Evolutionary conservation across 1,140 invertebrate species (phyloP), one percentile per base, ranked within the genome.

Genomic region (Psilanteris sp.): DNA sequence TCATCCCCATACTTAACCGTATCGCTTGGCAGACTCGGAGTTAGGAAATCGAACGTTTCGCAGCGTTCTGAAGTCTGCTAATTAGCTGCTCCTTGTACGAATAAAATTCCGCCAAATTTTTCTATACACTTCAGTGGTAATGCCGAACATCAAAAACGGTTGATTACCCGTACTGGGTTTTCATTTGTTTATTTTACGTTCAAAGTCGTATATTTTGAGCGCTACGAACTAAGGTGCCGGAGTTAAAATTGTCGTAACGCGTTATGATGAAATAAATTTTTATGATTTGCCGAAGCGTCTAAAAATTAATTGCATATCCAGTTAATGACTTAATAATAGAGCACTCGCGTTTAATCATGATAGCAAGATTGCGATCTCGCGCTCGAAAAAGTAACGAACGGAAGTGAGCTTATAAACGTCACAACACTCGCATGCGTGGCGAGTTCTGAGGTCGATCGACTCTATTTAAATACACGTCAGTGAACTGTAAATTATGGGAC

Each of bases 401-500:
- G 43, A 61, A 61, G 37, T 61, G 43, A 61, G 32, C 29, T 16
- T 50, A 5, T 32, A 26, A 48, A 48, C 20, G 44, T 44, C 27
- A 27, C 13, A 15, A 7, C 11, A 8, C 9, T 32, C 18, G 27
- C 54, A 7, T 22, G 54, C 22, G 43, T 48, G 37, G 36, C 41
- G 48, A 43, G 14, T 57, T 68, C 32, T 11, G 64, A 8, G 36
- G 36, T 20, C 50, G 34, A 71, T 71, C 83, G 80, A 70, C 77
- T 83, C 81, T 83, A 86, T 86, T 86, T 86, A 84, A 86, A 85
- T 84, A 81, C 79, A 79, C 80, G 83, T 83, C 83, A 79, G 77
- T 61, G 54, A 10, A 41, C 44, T 41, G 81, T 84, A 81, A 86
- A 74, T 85, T 86, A 86, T 85, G 83, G 77, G 81, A 83, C 80